Evolutionary conservation across 2,113 vertebrate genomes (phyloP), one percentile per base, ranked within the genome.

Genomic region (Grantiella picta): DNA sequence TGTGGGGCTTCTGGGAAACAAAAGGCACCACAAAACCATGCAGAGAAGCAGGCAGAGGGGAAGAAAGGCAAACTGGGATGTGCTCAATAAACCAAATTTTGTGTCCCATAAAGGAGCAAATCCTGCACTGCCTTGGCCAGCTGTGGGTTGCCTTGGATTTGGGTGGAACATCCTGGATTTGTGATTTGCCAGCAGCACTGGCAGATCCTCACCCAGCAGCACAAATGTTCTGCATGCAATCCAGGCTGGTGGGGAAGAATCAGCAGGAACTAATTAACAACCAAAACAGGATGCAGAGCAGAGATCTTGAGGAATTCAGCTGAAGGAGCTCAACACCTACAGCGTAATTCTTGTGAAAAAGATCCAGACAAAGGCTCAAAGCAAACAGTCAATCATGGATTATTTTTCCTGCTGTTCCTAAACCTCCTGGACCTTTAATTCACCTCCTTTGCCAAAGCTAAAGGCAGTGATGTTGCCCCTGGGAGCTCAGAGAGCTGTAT

Each of bases 71-170:
- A 82, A 40, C 0, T 53, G 28, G 45, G 17, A 33, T 0, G 6
- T 11, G 10, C 38, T 29, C 2, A 57, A 15, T 18, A 2, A 65
- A 7, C 4, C 15, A 7, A 11, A 38, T 38, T 38, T 38, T 38
- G 38, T 0, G 8, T 36, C 10, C 33, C 64, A 27, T 14, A 3
- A 10, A 27, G 0, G 2, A 9, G 0, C 6, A 1, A 2, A 2
- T 6, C 54, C 44, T 11, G 27, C 42, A 15, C 24, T 3, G 35
- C 31, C 61, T 8, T 0, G 21, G 49, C 19, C 73, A n/a, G 54
- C 73, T 9, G 38, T 38, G 38, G 38, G 38, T 38, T 38, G 38
- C 10, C 38, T 11, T 11, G 38, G 38, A 38, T 38, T 38, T 38
- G 38, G 38, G 38, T 38, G 38, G 38, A 11, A 38, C 38, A 38